Conservation (phyloP, 2,888 invertebrate species). For the Tenthredo mesomela region DNA sequence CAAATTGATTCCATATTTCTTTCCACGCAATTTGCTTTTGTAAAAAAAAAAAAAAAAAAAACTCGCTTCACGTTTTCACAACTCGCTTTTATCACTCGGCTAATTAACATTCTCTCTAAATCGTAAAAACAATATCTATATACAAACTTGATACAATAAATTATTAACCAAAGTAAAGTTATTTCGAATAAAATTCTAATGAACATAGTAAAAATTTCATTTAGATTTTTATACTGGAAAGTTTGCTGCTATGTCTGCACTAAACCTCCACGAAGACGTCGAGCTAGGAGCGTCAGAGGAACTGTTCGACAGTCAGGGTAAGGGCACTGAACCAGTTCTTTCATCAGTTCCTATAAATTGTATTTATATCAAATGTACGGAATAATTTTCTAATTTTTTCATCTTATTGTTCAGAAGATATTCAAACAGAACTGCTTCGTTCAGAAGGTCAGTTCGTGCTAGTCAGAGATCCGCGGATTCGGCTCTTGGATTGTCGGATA, state of each 20-base stretch:
- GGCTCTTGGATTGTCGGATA: constrained; percentile 81
- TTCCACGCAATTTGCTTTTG: background rate
- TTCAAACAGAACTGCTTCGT: constrained; percentile 75
- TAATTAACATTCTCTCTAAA: constrained; percentile 35
- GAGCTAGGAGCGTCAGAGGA: constrained; percentile 77
- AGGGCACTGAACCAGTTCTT: constrained; percentile 32
- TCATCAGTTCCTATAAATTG: background rate
- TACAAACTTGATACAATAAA: background rate
- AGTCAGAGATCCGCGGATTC: constrained; percentile 84
- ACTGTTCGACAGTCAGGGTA: constrained; percentile 75
- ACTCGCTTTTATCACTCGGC: background rate
- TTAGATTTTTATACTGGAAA: constrained; percentile 94
- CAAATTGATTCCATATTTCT: background rate
- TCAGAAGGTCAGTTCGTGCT: constrained; percentile 81
- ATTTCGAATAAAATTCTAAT: background rate
- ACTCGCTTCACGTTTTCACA: background rate
- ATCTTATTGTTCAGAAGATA: constrained; percentile 29
- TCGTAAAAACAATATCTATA: background rate
- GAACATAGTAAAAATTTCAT: constrained; percentile 37
- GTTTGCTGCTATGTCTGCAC: constrained; percentile 95
- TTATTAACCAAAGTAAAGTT: background rate
- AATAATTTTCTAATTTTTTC: background rate
- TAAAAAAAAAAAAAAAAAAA: no score
- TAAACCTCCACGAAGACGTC: constrained; percentile 84
- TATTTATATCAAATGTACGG: background rate